phyloP scores from a whole-genome alignment of 64 coral and sea anemone species.

The Orbicella faveolata region DNA sequence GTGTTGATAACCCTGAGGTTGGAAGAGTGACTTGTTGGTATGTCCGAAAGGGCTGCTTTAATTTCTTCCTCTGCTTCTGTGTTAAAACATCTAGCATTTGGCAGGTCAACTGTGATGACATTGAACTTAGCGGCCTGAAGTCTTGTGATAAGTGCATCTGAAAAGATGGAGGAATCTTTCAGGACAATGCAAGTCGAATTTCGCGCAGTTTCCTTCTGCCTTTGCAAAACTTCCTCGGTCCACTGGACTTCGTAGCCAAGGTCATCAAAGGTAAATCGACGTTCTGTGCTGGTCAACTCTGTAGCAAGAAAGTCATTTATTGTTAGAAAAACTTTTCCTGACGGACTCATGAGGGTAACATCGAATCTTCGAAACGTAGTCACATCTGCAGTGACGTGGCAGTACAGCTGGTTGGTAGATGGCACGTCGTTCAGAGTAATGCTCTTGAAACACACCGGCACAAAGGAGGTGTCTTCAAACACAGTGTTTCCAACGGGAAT shows the following conservation, averaged over 20 bases:
- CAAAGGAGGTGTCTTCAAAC: neutral
- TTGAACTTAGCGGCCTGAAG: neutral
- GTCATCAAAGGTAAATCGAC: neutral
- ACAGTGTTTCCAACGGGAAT: neutral
- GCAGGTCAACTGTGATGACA: neutral
- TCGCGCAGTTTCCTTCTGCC: neutral
- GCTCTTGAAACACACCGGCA: constrained; percentile 39
- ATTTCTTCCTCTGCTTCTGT: neutral
- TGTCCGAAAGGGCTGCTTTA: neutral
- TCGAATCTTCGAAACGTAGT: neutral
- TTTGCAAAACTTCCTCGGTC: constrained; percentile 6
- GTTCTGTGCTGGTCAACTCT: neutral
- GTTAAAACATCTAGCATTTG: constrained; percentile 2
- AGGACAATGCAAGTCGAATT: constrained; percentile 16
- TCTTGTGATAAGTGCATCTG: neutral
- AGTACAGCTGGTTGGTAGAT: constrained; percentile 5
- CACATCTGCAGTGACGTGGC: constrained; percentile 13
- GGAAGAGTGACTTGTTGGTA: neutral
- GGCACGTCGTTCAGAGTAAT: neutral
- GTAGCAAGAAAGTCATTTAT: constrained; percentile 18
- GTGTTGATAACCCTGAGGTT: constrained; percentile 7
- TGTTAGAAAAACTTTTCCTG: constrained; percentile 12
- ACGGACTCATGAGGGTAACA: constrained; percentile 28
- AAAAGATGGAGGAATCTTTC: neutral
- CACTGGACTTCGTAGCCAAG: constrained; percentile 33